These are phyloP conservation scores for Agrochola macilenta DNA, from an alignment of 2,888 invertebrate genomes.

Conservation along the genomic window DNA sequence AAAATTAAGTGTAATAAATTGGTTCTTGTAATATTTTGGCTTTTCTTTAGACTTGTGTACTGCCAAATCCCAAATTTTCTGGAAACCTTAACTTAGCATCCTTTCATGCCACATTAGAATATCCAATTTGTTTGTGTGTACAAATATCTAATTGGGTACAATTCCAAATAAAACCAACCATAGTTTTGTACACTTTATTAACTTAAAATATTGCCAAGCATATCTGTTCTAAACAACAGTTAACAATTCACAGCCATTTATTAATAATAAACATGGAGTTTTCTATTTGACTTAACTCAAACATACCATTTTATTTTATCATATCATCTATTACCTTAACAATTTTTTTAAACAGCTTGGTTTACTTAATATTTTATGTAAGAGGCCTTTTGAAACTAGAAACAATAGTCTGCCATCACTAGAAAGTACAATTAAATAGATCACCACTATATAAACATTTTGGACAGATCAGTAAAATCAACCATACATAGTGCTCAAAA, in stretches of 20 bases:
- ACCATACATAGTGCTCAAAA: neutral
- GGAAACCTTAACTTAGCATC: neutral
- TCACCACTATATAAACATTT: neutral
- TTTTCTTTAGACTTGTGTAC: constrained; percentile 23
- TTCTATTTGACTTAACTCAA: constrained; percentile 62
- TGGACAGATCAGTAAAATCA: neutral
- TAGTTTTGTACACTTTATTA: constrained; percentile 78
- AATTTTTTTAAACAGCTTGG: neutral
- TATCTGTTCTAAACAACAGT: constrained; percentile 84
- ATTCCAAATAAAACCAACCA: constrained; percentile 49
- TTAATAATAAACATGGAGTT: constrained; percentile 74
- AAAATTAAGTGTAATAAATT: constrained; percentile 66
- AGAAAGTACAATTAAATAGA: neutral
- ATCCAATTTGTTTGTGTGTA: neutral
- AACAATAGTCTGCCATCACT: constrained; percentile 25
- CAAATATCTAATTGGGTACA: neutral
- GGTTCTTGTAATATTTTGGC: constrained; percentile 17
- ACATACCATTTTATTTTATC: constrained; percentile 22
- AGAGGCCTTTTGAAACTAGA: constrained; percentile 30
- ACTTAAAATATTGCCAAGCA: constrained; percentile 87
- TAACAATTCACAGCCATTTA: constrained; percentile 90
- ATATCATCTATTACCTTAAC: neutral
- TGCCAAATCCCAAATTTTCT: too few relatives aligned
- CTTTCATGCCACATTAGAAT: neutral
- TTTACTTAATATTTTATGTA: neutral